Evolutionary conservation across 2,888 invertebrate species (phyloP).

Genomic region (Lacanobia oleracea): DNA sequence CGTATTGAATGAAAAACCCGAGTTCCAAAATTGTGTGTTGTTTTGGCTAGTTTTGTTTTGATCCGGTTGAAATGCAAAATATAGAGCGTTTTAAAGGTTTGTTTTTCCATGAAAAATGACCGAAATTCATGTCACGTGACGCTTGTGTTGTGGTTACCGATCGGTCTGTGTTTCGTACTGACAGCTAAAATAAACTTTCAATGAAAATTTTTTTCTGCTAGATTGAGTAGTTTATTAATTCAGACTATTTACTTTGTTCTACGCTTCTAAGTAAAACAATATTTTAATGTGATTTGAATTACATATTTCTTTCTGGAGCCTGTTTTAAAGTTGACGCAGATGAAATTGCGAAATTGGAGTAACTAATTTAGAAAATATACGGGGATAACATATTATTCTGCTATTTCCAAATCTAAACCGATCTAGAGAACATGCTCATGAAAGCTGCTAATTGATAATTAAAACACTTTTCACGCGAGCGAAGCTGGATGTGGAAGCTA

Average conservation of each 20-base stretch:
- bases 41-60: constrained; percentile 22
- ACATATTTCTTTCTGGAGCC: too few species aligned
- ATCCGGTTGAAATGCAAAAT: constrained; percentile 17
- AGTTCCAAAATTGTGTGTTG: constrained; percentile 34
- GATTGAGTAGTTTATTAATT: background rate
- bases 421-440: too few species aligned
- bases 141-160: constrained; percentile 21
- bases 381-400: too few species aligned
- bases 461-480: too few species aligned
- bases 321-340: too few species aligned
- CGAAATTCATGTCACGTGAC: background rate
- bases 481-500: background rate
- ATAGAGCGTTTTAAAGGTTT: background rate
- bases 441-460: too few species aligned
- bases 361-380: too few species aligned
- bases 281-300: too few species aligned
- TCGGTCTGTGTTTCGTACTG: background rate
- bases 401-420: too few species aligned
- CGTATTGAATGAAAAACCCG: constrained; percentile 69
- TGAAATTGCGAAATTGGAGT: too few species aligned
- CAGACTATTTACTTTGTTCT: background rate
- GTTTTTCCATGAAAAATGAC: constrained; percentile 6
- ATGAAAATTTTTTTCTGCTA: background rate
- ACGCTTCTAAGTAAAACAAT: background rate
- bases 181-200: background rate